phyloP scores from a whole-genome alignment of 1,140 invertebrate genomes.

The Drosophila oshimai region DNA sequence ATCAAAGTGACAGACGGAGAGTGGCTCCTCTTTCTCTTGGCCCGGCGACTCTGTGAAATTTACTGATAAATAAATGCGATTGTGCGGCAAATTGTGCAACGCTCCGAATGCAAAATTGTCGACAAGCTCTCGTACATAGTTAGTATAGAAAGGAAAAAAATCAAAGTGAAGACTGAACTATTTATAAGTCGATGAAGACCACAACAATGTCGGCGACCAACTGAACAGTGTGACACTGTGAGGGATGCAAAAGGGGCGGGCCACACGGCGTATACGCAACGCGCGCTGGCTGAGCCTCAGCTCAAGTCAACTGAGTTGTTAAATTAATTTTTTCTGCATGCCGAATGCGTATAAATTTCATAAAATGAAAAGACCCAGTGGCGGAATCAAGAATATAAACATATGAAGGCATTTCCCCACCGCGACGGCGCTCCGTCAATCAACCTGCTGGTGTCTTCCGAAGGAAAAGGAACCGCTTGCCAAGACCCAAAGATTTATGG shows the following conservation, averaged over 20 bases:
- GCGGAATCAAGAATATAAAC: constrained; percentile 15
- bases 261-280: constrained; percentile 65
- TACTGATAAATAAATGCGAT: constrained; percentile 79
- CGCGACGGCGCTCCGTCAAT: constrained; percentile 59
- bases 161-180: constrained; percentile 25
- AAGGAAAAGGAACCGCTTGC: constrained; percentile 37
- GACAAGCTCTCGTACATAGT: constrained; percentile 54
- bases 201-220: constrained; percentile 20
- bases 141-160: constrained; percentile 16
- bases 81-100: constrained; percentile 79
- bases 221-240: constrained; percentile 4
- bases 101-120: constrained; percentile 74
- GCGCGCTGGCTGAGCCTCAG: constrained; percentile 57
- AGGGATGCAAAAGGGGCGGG: constrained; percentile 3
- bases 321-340: constrained; percentile 80
- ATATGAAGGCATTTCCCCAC: constrained; percentile 34
- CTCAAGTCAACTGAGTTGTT: constrained; percentile 78
- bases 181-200: constrained; percentile 34
- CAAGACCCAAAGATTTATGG: constrained; percentile 71
- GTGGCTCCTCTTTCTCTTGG: constrained; percentile 52
- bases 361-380: constrained; percentile 20
- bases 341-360: constrained; percentile 42
- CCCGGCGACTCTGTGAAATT: constrained; percentile 53
- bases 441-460: constrained; percentile 30
- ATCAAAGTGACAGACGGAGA: constrained; percentile 49